Base-by-base conservation (phyloP, 2,888 invertebrate genomes). In the Phragmatobia fuliginosa region DNA sequence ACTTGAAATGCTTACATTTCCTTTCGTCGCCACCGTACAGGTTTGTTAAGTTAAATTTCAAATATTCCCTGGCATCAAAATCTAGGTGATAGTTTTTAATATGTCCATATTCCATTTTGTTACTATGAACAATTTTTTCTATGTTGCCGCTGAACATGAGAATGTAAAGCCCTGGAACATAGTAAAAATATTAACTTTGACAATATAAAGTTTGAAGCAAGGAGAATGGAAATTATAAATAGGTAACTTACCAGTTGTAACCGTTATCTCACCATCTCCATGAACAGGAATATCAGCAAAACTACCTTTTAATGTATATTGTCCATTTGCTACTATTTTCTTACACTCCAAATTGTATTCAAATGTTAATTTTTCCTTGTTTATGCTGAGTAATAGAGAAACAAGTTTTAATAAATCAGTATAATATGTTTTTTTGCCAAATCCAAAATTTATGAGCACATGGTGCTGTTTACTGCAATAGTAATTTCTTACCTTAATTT, bases 341-440 rank as follows among this genome's bases (percentile, higher is more conserved):
- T 36, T 36, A 62, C 62, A 38, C 18, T 41, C 62, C 38, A 62
- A 38, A 41, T 62, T 41, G 11, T 25, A 62, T 62, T 38, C 25
- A 62, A 62, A 28, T 0, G 38, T 38, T 2, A 28, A 38, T 3
- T 62, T 28, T 62, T n/a, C 62, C 4, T 28, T 28, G 18, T 62
- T 38, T 28, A 62, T 33, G n/a, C 62, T 62, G 41, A 6, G 6
- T 11, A 14, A 56, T 16, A 56, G 28, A 16, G 1, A 16, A 14
- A 14, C 16, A 16, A 28, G 28, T 56, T 56, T 28, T 56, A 56
- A 16, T 14, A 56, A 28, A 18, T 28, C 16, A 11, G 28, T 2
- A 16, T 16, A 25, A 25, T 14, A 25, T 10, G n/a, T 11, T 10
- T 4, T 11, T 52, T 52, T 1, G 11, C 25, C n/a, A 25, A 52